Conservation (phyloP, 2,888 invertebrate genomes). For the Ptychoptera albimana region DNA sequence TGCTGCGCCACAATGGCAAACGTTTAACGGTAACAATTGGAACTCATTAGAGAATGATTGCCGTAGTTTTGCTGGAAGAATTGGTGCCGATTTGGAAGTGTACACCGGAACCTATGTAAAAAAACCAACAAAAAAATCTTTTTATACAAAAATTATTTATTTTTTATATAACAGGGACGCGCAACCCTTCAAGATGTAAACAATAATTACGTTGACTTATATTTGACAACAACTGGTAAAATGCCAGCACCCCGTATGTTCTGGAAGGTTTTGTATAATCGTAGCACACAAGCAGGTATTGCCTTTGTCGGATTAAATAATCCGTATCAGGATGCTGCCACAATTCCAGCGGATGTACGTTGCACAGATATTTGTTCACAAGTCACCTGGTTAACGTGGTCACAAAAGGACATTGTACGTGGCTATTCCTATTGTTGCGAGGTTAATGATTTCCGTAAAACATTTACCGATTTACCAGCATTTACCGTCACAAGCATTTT, state of each 20-base stretch:
- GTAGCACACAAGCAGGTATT: slow-evolving; percentile 18
- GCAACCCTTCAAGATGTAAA: slow-evolving; percentile 21
- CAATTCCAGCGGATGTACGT: slow-evolving; percentile 14
- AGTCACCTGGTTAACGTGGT: slow-evolving; percentile 20
- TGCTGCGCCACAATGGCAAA: slow-evolving; percentile 38
- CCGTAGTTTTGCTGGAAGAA: slow-evolving; percentile 15
- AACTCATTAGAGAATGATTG: slow-evolving; percentile 19
- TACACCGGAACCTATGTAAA: slow-evolving; percentile 24
- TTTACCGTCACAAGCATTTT: slow-evolving; percentile 13
- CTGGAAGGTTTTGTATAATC: slow-evolving; percentile 31
- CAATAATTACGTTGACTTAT: slow-evolving; percentile 15
- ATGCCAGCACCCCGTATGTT: slow-evolving; percentile 24
- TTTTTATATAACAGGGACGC: slow-evolving; percentile 14
- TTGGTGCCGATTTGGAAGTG: slow-evolving; percentile 15
- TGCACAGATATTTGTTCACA: slow-evolving; percentile 19
- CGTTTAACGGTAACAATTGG: slow-evolving; percentile 31
- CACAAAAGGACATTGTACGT: slow-evolving; percentile 11
- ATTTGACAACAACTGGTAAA: slow-evolving; percentile 17
- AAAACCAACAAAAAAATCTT: neutral
- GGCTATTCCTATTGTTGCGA: slow-evolving; percentile 27
- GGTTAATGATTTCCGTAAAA: slow-evolving; percentile 16
- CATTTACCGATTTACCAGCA: slow-evolving; percentile 6
- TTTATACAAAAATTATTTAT: neutral
- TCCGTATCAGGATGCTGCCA: slow-evolving; percentile 18
- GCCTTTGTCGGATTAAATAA: slow-evolving; percentile 31